Conservation (phyloP, 1,140 invertebrate genomes). For the Drosophila eugracilis region DNA sequence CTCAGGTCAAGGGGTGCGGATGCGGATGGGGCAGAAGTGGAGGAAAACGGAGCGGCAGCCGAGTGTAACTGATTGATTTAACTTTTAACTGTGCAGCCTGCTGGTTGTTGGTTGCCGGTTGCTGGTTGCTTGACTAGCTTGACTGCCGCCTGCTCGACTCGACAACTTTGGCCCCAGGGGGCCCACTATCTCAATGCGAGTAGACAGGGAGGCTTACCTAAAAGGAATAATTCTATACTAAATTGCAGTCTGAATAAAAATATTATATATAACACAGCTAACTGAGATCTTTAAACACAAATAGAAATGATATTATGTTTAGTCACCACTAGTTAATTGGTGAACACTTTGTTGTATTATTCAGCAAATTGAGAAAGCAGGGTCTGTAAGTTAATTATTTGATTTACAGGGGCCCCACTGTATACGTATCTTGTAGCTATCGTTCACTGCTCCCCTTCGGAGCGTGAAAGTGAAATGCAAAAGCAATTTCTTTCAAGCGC, state of each 20-base stretch:
- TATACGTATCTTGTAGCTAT: constrained; percentile 25
- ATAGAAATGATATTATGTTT: no score
- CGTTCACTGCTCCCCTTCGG: constrained; percentile 32
- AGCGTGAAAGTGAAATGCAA: constrained; percentile 67
- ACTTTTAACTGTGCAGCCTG: constrained; percentile 55
- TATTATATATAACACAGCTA: no score
- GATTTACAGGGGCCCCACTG: constrained; percentile 3
- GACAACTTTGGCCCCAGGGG: constrained; percentile 28
- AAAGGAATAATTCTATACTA: neutral
- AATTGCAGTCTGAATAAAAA: no score
- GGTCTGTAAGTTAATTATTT: no score
- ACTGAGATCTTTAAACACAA: no score
- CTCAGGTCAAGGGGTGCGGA: neutral
- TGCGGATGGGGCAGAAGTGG: neutral
- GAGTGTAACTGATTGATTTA: constrained; percentile 64
- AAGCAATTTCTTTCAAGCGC: constrained; percentile 43
- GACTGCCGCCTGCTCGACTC: constrained; percentile 31
- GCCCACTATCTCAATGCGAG: constrained; percentile 17
- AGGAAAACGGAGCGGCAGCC: constrained; percentile 15
- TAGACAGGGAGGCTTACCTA: constrained; percentile 6
- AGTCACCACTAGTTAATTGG: no score
- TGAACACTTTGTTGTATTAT: no score
- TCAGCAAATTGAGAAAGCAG: no score
- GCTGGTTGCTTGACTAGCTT: constrained; percentile 37
- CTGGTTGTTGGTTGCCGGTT: constrained; percentile 31